Percentiles rank a stretch among this genome's conserved stretches.
Evolutionary conservation across 1,140 invertebrate species (phyloP).

Genomic region (Drosophila lacteicornis): DNA sequence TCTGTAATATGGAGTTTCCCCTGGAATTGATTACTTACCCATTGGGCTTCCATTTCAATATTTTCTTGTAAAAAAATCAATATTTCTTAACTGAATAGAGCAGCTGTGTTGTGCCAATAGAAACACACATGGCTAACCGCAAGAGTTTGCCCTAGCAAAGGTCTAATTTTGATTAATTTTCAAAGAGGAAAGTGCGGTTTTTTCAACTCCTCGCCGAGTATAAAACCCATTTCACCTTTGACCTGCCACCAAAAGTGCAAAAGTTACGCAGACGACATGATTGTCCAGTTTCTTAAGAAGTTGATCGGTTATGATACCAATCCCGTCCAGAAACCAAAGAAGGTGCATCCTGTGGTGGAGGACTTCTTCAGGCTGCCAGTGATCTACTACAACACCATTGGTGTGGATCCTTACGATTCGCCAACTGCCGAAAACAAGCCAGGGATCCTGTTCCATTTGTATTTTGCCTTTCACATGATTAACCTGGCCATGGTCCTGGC

Average conservation of each 20-base stretch:
- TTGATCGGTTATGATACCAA: neutral
- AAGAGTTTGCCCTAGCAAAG: neutral
- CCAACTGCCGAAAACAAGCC: neutral
- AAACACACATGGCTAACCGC: neutral
- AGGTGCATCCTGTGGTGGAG: neutral
- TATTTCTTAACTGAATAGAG: neutral
- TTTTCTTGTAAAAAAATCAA: neutral
- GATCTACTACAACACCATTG: conserved; percentile 43
- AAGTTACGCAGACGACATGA: neutral
- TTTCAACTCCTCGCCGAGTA: conserved; percentile 1
- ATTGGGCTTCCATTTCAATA: neutral
- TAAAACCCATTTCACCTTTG: conserved; percentile 8
- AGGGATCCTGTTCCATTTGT: neutral
- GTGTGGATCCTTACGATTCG: conserved; percentile 47
- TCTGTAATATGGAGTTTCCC: neutral
- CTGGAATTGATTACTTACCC: conserved; percentile 13
- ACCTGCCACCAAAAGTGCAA: neutral
- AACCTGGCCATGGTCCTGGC: conserved; percentile 47
- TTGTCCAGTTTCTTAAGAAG: conserved; percentile 2
- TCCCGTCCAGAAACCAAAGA: neutral
- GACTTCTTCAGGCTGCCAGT: conserved; percentile 55
- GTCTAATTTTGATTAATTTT: neutral
- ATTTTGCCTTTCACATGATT: conserved; percentile 26
- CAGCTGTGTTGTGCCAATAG: conserved; percentile 3
- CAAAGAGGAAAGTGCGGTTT: neutral